A percentile compares a stretch with the other conserved stretches of the same genome.
These are phyloP conservation scores for Fistularia commersonii DNA, from an alignment of 2,797 vertebrate species.

Conservation along the genomic window DNA sequence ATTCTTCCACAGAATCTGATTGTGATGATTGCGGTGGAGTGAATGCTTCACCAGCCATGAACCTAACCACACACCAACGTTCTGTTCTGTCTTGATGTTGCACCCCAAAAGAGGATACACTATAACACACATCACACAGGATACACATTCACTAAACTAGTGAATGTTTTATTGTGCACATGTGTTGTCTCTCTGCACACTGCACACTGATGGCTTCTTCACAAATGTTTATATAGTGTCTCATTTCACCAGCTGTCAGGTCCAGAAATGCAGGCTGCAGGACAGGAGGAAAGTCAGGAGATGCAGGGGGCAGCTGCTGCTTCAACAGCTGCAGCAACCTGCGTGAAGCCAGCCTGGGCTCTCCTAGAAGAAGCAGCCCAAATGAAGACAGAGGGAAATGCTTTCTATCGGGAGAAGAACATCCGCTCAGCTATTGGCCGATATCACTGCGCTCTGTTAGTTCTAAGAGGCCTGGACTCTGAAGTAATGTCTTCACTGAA, in stretches of 20 bases:
- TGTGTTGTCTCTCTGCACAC: too few relatives aligned
- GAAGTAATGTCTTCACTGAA: conserved; percentile 70
- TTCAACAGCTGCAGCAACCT: conserved; percentile 4
- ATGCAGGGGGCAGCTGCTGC: conserved; percentile 17
- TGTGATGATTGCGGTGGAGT: too few relatives aligned
- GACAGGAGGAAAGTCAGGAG: conserved; percentile 19
- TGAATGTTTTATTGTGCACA: too few relatives aligned
- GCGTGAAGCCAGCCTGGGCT: conserved; percentile 52
- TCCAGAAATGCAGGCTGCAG: conserved; percentile 49
- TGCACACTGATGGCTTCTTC: too few relatives aligned
- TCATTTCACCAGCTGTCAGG: conserved; percentile 13
- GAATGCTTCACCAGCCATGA: too few relatives aligned
- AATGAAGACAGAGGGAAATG: conserved; percentile 84
- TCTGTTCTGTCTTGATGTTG: too few relatives aligned
- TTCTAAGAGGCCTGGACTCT: conserved; percentile 82
- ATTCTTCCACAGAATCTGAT: too few relatives aligned
- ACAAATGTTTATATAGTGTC: background rate
- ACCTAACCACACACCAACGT: too few relatives aligned
- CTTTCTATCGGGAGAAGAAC: conserved; percentile 79
- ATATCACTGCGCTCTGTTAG: conserved; percentile 84
- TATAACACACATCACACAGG: too few relatives aligned
- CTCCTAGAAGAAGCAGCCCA: conserved; percentile 76
- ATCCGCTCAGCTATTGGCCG: conserved; percentile 82
- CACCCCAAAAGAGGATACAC: too few relatives aligned
- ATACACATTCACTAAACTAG: too few relatives aligned